Evolutionary conservation across 2,888 invertebrate species (phyloP).

Genomic region (Ichneumoninae sp.): DNA sequence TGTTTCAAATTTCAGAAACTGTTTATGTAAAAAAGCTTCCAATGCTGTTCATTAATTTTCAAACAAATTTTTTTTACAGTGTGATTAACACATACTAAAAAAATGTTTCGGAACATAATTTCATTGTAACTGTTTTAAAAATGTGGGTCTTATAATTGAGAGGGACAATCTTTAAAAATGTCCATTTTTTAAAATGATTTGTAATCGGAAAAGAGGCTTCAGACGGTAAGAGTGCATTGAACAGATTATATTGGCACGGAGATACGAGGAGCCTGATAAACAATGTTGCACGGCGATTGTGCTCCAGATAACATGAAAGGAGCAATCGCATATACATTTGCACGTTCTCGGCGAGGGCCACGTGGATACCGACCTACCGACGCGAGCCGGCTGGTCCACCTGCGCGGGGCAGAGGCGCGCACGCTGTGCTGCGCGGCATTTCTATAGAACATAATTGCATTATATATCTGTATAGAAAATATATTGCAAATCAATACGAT

Average conservation of each 20-base stretch:
- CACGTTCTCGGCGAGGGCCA: background rate
- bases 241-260: background rate
- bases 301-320: background rate
- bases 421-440: background rate
- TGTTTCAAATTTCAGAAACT: too few species aligned
- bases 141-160: too few species aligned
- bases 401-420: background rate
- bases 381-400: background rate
- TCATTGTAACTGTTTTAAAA: too few species aligned
- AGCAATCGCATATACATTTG: background rate
- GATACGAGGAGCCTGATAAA: background rate
- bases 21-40: too few species aligned
- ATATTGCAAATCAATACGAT: background rate
- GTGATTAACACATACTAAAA: too few species aligned
- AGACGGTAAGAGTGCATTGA: background rate
- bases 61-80: too few species aligned
- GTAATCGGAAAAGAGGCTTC: background rate
- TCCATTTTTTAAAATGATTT: too few species aligned
- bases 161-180: too few species aligned
- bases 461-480: background rate
- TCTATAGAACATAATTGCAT: background rate
- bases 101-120: too few species aligned
- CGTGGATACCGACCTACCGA: slow-evolving; percentile 1
- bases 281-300: background rate
- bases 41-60: too few species aligned